phyloP scores from a whole-genome alignment of 2,888 invertebrate genomes.

The Psylliodes chrysocephalus region DNA sequence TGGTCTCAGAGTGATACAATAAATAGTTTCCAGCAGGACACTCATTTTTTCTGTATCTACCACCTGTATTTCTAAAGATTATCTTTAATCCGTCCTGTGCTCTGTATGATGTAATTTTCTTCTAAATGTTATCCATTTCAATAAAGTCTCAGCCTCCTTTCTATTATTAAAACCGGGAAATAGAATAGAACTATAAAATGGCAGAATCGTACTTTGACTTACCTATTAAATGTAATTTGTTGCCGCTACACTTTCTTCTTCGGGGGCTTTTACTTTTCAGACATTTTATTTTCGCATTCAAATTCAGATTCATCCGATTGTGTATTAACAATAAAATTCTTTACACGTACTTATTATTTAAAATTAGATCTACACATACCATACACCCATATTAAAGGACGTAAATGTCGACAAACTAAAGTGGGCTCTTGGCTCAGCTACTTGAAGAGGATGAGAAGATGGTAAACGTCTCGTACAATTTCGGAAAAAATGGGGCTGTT shows the following conservation, averaged over 20 bases:
- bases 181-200: neutral
- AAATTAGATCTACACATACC: too few species aligned
- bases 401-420: too few species aligned
- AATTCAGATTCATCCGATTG: too few species aligned
- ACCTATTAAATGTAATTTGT: neutral
- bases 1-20: conserved; percentile 23
- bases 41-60: conserved; percentile 15
- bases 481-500: too few species aligned
- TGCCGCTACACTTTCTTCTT: neutral
- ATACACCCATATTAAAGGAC: too few species aligned
- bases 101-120: conserved; percentile 7
- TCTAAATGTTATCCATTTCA: neutral
- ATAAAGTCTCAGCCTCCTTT: conserved; percentile 8
- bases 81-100: neutral
- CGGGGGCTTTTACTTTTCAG: too few species aligned
- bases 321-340: too few species aligned
- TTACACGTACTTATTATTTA: too few species aligned
- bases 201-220: neutral
- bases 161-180: neutral
- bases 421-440: too few species aligned
- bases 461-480: too few species aligned
- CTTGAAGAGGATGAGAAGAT: too few species aligned
- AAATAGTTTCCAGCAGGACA: conserved; percentile 22
- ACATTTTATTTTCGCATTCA: too few species aligned
- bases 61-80: conserved; percentile 3